Percentiles rank a stretch among this genome's conserved stretches.
phyloP scores from a whole-genome alignment of 2,888 invertebrate species.

The Lepidocyrtoides sp. region DNA sequence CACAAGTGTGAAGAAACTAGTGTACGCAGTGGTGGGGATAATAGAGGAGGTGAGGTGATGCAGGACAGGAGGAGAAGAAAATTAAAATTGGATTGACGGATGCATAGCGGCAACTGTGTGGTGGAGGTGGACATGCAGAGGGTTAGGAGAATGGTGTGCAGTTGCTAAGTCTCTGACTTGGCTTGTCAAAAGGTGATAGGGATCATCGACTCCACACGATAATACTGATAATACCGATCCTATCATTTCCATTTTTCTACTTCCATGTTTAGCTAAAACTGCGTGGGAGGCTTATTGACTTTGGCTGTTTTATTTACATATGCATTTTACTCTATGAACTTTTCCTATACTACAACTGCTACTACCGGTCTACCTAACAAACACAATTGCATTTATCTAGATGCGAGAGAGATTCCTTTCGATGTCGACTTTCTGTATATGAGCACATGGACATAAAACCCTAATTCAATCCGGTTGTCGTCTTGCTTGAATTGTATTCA shows the following conservation, averaged over 20 bases:
- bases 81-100: conserved; percentile 9
- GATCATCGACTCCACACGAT: conserved; percentile 32
- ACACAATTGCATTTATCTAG: neutral
- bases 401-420: neutral
- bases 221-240: conserved; percentile 16
- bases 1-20: conserved; percentile 32
- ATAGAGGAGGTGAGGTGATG: neutral
- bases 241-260: neutral
- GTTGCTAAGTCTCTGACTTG: no score
- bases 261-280: conserved; percentile 22
- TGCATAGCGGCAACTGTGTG: no score
- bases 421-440: neutral
- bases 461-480: conserved; percentile 7
- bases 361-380: conserved; percentile 12
- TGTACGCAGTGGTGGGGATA: neutral
- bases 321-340: neutral
- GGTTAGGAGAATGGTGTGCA: neutral
- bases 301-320: neutral
- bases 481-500: neutral
- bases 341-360: no score
- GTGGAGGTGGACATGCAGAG: neutral
- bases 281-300: conserved; percentile 51
- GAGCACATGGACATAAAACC: conserved; percentile 7
- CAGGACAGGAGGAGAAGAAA: neutral
- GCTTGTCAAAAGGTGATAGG: conserved; percentile 16